phyloP scores from a whole-genome alignment of 2,113 vertebrate species.

The Gymnocephalus cernua region DNA sequence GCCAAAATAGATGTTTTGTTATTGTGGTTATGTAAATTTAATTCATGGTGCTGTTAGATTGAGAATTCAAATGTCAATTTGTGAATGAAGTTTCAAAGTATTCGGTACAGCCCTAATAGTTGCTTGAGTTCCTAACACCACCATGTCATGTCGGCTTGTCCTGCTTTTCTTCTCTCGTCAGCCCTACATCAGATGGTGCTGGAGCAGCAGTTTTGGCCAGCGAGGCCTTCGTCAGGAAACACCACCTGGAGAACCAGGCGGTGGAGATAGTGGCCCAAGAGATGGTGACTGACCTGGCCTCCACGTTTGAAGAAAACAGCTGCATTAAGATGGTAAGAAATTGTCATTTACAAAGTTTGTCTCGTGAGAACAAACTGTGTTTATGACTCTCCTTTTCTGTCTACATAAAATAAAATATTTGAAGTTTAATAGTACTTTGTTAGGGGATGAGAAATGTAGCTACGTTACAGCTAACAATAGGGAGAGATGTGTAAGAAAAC shows the following conservation, averaged over 20 bases:
- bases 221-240: slow-evolving; percentile 88
- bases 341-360: not conserved
- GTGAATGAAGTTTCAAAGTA: too few relatives aligned
- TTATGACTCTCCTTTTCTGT: not conserved
- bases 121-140: not conserved
- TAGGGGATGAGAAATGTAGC: not conserved
- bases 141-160: too few relatives aligned
- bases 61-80: too few relatives aligned
- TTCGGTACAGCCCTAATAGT: too few relatives aligned
- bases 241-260: slow-evolving; percentile 87
- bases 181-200: slow-evolving; percentile 95
- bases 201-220: slow-evolving; percentile 92
- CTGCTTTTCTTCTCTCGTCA: slow-evolving; percentile 55
- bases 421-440: not conserved
- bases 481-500: not conserved
- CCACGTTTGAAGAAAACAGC: slow-evolving; percentile 92
- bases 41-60: too few relatives aligned
- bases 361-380: not conserved
- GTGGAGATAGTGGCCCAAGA: slow-evolving; percentile 97
- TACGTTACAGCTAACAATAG: not conserved
- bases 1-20: too few relatives aligned
- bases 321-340: slow-evolving; percentile 89
- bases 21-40: too few relatives aligned
- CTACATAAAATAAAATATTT: not conserved
- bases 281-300: slow-evolving; percentile 91